A percentile compares a stretch with the other conserved stretches of the same genome.
Conservation (phyloP, 1,140 invertebrate species). For the Anagrus nilaparvatae region DNA sequence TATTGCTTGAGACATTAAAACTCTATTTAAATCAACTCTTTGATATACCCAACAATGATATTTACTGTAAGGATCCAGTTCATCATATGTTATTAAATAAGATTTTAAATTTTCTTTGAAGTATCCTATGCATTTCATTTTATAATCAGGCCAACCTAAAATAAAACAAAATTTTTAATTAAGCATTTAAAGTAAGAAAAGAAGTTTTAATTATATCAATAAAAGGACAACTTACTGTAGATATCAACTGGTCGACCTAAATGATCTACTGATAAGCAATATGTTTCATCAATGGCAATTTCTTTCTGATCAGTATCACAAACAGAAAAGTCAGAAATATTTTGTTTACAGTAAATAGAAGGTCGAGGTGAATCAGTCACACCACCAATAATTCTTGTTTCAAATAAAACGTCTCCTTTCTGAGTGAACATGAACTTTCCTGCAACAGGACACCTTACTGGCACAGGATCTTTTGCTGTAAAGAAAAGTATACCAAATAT, state of each 20-base stretch:
- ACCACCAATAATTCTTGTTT: constrained; percentile 87
- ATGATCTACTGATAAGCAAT: constrained; percentile 92
- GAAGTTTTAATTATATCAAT: neutral
- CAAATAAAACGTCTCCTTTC: constrained; percentile 75
- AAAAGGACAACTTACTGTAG: constrained; percentile 56
- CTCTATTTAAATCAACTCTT: constrained; percentile 81
- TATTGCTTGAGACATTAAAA: constrained; percentile 81
- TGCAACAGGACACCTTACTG: constrained; percentile 88
- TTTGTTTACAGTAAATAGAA: constrained; percentile 85
- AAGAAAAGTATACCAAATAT: constrained; percentile 17
- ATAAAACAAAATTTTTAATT: constrained; percentile 11
- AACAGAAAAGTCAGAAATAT: constrained; percentile 89
- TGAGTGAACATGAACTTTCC: constrained; percentile 93
- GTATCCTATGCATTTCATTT: constrained; percentile 93
- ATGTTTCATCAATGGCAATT: constrained; percentile 86
- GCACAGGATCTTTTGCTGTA: constrained; percentile 79
- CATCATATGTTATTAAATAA: constrained; percentile 93
- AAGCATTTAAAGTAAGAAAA: neutral
- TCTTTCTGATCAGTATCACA: constrained; percentile 91
- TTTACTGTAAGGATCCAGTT: constrained; percentile 88
- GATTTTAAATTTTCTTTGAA: constrained; percentile 98
- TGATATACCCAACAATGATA: constrained; percentile 98
- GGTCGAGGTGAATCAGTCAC: constrained; percentile 87
- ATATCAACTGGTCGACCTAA: constrained; percentile 86
- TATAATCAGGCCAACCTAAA: constrained; percentile 86